Evolutionary conservation across 2,113 vertebrate genomes (phyloP).

Genomic region (Thamnophis sirtalis): DNA sequence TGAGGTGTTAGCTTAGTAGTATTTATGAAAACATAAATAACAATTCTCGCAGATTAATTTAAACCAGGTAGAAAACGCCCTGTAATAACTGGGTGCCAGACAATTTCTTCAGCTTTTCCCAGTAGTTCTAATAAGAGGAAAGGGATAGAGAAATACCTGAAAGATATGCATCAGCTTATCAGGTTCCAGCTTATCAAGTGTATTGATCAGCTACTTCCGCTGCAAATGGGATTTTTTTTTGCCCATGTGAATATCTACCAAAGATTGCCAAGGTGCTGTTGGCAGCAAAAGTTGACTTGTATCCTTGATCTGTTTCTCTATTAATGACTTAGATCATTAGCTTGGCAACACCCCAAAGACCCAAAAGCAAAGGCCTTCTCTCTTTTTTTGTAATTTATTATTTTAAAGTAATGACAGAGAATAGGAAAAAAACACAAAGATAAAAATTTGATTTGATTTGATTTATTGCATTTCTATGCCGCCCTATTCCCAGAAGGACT

Average conservation of each 20-base stretch:
- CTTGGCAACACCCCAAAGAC: conserved; percentile 57
- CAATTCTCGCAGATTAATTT: not conserved
- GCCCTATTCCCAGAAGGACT: too few relatives aligned
- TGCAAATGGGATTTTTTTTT: not conserved
- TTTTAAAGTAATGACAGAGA: not conserved
- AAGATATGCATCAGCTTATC: not conserved
- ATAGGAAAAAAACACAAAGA: not conserved
- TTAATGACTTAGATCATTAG: conserved; percentile 71
- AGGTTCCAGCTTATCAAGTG: not conserved
- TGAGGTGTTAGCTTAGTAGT: not conserved
- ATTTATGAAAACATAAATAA: not conserved
- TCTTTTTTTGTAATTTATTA: not conserved
- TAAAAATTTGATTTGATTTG: too few relatives aligned
- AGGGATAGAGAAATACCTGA: not conserved
- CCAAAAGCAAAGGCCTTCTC: conserved; percentile 49
- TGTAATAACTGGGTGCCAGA: not conserved
- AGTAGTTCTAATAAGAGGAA: not conserved
- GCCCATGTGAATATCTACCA: conserved; percentile 53
- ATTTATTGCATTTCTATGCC: too few relatives aligned
- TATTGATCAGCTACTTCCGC: not conserved
- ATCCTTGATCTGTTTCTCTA: conserved; percentile 47
- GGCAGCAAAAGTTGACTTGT: conserved; percentile 54
- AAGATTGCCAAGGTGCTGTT: conserved; percentile 69
- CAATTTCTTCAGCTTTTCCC: not conserved
- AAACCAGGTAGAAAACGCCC: not conserved